phyloP scores from a whole-genome alignment of 2,113 vertebrate genomes.

The Tachuris rubrigastra region DNA sequence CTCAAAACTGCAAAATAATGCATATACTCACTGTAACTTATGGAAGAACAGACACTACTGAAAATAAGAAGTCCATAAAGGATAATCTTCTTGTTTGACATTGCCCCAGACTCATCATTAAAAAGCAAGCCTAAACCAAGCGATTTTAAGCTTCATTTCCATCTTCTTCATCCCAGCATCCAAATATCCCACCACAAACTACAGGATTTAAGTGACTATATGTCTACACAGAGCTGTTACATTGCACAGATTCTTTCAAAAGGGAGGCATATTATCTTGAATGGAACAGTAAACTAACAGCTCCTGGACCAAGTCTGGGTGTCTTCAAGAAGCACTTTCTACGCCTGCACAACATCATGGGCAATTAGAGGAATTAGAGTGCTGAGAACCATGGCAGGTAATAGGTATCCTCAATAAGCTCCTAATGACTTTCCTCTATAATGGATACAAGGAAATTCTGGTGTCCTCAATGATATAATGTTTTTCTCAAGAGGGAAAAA shows the following conservation, averaged over 20 bases:
- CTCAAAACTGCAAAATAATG: not conserved
- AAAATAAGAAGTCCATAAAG: not conserved
- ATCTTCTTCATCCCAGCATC: not conserved
- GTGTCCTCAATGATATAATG: not conserved
- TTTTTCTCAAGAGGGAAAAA: not conserved
- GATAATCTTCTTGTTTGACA: not conserved
- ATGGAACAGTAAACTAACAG: not conserved
- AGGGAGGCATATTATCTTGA: rapidly evolving
- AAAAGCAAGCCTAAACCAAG: not conserved
- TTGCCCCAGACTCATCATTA: not conserved
- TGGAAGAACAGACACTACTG: not conserved
- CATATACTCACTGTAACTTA: not conserved
- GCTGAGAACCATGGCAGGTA: not conserved
- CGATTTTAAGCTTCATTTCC: not conserved
- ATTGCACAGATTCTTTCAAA: not conserved
- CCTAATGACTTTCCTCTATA: not conserved
- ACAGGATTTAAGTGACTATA: not conserved
- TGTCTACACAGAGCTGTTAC: rapidly evolving
- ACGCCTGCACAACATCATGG: not conserved
- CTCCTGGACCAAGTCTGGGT: not conserved
- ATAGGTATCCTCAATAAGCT: rapidly evolving
- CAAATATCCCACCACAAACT: not conserved
- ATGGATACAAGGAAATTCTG: not conserved
- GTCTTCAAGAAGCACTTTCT: too few species aligned
- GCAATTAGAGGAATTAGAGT: not conserved